Evolutionary conservation across 2,113 vertebrate species (phyloP).

Genomic region (Anoplopoma fimbria): DNA sequence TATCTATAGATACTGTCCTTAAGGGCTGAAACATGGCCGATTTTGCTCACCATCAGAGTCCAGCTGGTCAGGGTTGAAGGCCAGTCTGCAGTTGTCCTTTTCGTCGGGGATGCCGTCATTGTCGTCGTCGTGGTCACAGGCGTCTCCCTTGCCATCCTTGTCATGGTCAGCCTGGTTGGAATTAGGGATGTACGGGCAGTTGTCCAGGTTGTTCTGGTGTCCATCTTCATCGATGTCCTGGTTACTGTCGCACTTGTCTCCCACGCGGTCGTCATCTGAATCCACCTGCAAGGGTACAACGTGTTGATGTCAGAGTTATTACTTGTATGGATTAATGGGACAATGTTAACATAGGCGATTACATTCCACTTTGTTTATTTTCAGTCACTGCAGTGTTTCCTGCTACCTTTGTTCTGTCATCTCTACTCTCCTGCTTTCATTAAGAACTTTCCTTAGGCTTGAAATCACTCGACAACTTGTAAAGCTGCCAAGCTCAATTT

Average conservation of each 20-base stretch:
- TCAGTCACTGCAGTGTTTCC: neutral
- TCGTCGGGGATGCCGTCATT: conserved; percentile 98
- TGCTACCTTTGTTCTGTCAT: conserved; percentile 5
- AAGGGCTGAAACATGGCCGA: neutral
- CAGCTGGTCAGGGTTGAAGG: conserved; percentile 92
- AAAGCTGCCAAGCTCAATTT: conserved; percentile 51
- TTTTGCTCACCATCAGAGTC: conserved; percentile 92
- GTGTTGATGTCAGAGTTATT: neutral
- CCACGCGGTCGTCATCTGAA: conserved; percentile 94
- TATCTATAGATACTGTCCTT: neutral
- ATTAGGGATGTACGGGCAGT: conserved; percentile 97
- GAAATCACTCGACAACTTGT: conserved; percentile 3
- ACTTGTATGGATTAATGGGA: neutral
- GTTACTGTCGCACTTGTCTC: conserved; percentile 97
- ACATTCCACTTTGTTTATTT: conserved; percentile 9
- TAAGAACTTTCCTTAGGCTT: conserved; percentile 2
- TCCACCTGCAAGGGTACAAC: conserved; percentile 85
- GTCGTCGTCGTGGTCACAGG: conserved; percentile 97
- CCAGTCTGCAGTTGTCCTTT: conserved; percentile 96
- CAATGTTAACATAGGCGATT: neutral
- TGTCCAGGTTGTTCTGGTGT: conserved; percentile 99
- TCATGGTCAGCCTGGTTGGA: conserved; percentile 98
- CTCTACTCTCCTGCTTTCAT: conserved; percentile 14
- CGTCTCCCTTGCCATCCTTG: conserved; percentile 97
- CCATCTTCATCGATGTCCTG: conserved; percentile 99